Conservation (phyloP, 2,113 vertebrate genomes). For the Catharus fuscescens region DNA sequence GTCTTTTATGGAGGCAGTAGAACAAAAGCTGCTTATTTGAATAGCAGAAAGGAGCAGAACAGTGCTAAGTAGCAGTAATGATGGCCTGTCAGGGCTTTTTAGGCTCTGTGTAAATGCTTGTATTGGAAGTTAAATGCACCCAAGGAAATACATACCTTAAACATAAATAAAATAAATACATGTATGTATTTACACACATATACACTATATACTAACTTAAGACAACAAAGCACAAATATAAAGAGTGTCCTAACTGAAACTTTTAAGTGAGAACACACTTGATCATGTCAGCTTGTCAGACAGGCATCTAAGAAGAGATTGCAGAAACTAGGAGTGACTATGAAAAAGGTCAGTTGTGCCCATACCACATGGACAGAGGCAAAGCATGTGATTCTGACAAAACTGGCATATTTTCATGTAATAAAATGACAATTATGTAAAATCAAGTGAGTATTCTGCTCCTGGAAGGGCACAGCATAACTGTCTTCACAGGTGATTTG, state of each 20-base stretch:
- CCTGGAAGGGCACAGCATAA: not conserved
- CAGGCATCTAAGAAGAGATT: not conserved
- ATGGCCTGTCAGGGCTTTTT: not conserved
- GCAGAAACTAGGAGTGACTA: not conserved
- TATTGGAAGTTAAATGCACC: not conserved
- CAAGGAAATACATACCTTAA: not conserved
- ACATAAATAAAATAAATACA: not conserved
- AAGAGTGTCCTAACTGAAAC: not conserved
- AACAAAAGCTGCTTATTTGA: not conserved
- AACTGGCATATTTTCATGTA: not conserved
- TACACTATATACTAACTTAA: not conserved
- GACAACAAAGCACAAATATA: not conserved
- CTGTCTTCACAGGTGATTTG: not conserved
- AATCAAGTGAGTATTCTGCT: not conserved
- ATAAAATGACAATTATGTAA: not conserved
- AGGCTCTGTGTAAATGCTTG: not conserved
- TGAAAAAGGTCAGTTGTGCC: not conserved
- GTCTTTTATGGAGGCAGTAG: not conserved
- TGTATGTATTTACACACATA: not conserved
- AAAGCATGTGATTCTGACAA: not conserved
- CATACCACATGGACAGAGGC: not conserved
- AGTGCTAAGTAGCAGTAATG: not conserved
- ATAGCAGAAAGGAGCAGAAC: not conserved
- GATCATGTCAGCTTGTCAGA: not conserved
- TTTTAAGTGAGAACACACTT: not conserved